Evolutionary conservation across 2,113 vertebrate genomes (phyloP), one percentile per base, ranked within the genome.

Genomic region (Falcunculus frontatus): DNA sequence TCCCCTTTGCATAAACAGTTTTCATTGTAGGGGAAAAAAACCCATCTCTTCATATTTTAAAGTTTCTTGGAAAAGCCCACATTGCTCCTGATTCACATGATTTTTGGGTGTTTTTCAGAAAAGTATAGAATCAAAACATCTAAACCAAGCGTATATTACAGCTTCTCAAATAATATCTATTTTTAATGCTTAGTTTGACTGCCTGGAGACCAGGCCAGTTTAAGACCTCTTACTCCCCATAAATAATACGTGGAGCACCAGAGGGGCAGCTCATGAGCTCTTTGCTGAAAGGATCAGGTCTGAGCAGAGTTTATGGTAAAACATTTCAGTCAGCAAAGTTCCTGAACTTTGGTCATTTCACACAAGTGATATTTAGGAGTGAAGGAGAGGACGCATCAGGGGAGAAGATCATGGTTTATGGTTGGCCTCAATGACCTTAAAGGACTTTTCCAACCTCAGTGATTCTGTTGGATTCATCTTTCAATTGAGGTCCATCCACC

Each of bases 381-480:
- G 60, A 89, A 49, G 0, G 0, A 53, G 60, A 85, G 74, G 53
- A 18, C 8, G 29, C 4, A 0, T 4, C 27, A 16, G 2, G 1
- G n/a, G 25, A 83, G 37, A 49, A 53, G 49, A 25, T 49, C n/a
- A 11, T 8, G 64, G 49, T 56, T 70, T 33, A 10, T 42, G 22
- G 18, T 4, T 42, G 79, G 22, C 16, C 49, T 21, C 9, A 7
- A 12, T 11, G 49, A 33, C 20, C 64, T 42, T 4, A 14, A 27
- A 84, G 56, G 49, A 8, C 56, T 63, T 70, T 37, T 50, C 72
- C 64, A 84, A 4, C 13, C 32, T 63, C 42, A 11, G 19, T 16
- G 41, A 17, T 49, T 37, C 10, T 2, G 1, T 33, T 60, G 64
- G 53, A n/a, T 68, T 73, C 49, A 16, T 55, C 65, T 68, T 79